These are phyloP conservation scores for Agapornis roseicollis DNA, from an alignment of 2,113 vertebrate species.

Conservation along the genomic window DNA sequence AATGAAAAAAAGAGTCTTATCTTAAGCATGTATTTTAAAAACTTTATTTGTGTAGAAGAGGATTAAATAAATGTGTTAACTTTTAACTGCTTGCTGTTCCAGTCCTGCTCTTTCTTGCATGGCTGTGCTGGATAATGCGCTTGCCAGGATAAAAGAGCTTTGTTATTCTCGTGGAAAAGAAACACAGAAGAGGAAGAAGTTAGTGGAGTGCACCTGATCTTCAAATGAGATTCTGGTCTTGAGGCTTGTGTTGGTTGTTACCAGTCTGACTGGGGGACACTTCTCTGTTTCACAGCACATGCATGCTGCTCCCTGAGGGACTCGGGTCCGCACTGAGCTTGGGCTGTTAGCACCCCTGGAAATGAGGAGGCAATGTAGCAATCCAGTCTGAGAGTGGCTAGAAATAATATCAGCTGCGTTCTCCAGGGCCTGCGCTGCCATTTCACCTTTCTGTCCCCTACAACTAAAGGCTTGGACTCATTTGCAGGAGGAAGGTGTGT, in stretches of 20 bases:
- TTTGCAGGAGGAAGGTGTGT: background rate
- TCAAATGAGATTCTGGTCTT: background rate
- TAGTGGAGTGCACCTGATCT: background rate
- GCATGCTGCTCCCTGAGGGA: background rate
- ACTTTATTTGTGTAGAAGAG: background rate
- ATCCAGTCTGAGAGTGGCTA: background rate
- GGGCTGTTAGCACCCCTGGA: background rate
- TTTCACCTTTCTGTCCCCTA: background rate
- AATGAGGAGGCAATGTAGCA: background rate
- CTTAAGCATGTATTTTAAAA: conserved; percentile 13
- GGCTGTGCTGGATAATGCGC: background rate
- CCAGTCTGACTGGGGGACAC: background rate
- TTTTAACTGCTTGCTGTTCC: background rate
- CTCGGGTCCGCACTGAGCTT: background rate
- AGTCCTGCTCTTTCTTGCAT: background rate
- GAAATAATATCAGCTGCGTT: background rate
- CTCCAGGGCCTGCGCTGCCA: background rate
- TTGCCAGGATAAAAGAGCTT: background rate
- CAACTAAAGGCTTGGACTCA: background rate
- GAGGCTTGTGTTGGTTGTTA: background rate
- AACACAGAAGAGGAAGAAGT: background rate
- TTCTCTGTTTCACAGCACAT: background rate
- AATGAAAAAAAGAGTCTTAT: background rate
- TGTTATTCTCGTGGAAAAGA: background rate
- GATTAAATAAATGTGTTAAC: conserved; percentile 18